Percentiles rank a stretch among this genome's conserved stretches.
phyloP scores from a whole-genome alignment of 2,888 invertebrate species.

The Sericinus montela region DNA sequence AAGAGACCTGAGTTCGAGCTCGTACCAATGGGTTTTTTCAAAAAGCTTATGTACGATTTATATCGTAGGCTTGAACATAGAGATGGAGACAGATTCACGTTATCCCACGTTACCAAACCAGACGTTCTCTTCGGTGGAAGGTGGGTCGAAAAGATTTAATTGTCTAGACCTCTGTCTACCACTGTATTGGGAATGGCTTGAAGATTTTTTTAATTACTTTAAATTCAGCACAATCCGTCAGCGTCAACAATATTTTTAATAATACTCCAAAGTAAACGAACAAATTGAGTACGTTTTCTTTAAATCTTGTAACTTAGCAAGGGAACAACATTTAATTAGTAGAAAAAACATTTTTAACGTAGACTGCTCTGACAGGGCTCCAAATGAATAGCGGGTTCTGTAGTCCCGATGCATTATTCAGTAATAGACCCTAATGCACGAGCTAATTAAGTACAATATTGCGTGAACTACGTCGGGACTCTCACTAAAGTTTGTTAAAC shows the following conservation, averaged over 20 bases:
- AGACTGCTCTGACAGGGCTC: not conserved
- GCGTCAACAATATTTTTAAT: too few relatives aligned
- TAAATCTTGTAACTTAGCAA: slow-evolving; percentile 1
- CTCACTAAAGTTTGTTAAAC: slow-evolving; percentile 9
- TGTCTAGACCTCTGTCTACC: too few relatives aligned
- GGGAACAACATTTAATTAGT: slow-evolving; percentile 9
- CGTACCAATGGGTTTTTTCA: too few relatives aligned
- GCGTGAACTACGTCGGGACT: slow-evolving; percentile 3
- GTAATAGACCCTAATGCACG: not conserved
- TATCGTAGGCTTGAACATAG: too few relatives aligned
- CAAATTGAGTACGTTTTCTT: not conserved
- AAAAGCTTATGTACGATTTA: too few relatives aligned
- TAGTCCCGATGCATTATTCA: not conserved
- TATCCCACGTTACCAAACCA: too few relatives aligned
- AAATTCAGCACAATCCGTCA: not conserved
- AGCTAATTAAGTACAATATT: slow-evolving; percentile 4
- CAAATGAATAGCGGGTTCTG: slow-evolving; percentile 3
- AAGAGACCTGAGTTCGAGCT: too few relatives aligned
- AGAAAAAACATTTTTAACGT: slow-evolving; percentile 15
- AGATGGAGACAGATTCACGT: too few relatives aligned
- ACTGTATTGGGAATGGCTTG: too few relatives aligned
- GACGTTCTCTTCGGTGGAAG: too few relatives aligned
- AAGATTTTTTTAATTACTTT: too few relatives aligned
- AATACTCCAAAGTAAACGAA: not conserved
- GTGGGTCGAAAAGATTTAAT: too few relatives aligned